Evolutionary conservation across 2,888 invertebrate species (phyloP).

Genomic region (Zygothrica quintamaculata): DNA sequence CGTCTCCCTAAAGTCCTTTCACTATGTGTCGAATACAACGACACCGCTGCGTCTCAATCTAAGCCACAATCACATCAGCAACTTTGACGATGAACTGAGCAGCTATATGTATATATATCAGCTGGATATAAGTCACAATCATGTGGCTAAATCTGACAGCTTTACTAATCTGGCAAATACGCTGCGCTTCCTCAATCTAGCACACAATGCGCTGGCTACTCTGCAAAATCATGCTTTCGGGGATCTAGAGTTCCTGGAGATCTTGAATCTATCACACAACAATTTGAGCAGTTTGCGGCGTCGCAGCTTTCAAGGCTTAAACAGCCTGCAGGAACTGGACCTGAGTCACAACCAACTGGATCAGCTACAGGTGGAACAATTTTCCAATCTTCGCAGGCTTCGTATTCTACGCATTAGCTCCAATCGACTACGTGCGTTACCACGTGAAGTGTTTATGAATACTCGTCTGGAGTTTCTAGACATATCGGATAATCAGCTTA

Average conservation of each 20-base stretch:
- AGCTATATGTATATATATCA: constrained; percentile 87
- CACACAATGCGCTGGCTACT: constrained; percentile 89
- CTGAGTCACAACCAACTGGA: constrained; percentile 91
- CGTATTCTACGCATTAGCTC: constrained; percentile 90
- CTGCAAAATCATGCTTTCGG: constrained; percentile 91
- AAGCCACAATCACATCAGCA: constrained; percentile 87
- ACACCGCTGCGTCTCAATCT: constrained; percentile 90
- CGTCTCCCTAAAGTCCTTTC: constrained; percentile 88
- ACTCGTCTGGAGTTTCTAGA: constrained; percentile 92
- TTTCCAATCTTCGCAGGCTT: constrained; percentile 90
- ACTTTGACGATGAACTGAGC: constrained; percentile 83
- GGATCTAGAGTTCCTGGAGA: constrained; percentile 89
- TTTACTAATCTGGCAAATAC: constrained; percentile 88
- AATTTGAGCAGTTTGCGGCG: constrained; percentile 89
- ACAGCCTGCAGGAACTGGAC: constrained; percentile 91
- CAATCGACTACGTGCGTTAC: constrained; percentile 90
- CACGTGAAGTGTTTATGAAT: constrained; percentile 91
- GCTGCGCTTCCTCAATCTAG: constrained; percentile 89
- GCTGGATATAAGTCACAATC: constrained; percentile 90
- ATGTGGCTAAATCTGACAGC: constrained; percentile 88
- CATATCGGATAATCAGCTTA: constrained; percentile 91
- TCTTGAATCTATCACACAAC: constrained; percentile 90
- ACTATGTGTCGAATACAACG: constrained; percentile 88
- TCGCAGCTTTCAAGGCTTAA: constrained; percentile 91
- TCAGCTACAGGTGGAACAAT: constrained; percentile 92